Evolutionary conservation across 2,888 invertebrate genomes (phyloP).

Genomic region (Sclerodermus sp.): DNA sequence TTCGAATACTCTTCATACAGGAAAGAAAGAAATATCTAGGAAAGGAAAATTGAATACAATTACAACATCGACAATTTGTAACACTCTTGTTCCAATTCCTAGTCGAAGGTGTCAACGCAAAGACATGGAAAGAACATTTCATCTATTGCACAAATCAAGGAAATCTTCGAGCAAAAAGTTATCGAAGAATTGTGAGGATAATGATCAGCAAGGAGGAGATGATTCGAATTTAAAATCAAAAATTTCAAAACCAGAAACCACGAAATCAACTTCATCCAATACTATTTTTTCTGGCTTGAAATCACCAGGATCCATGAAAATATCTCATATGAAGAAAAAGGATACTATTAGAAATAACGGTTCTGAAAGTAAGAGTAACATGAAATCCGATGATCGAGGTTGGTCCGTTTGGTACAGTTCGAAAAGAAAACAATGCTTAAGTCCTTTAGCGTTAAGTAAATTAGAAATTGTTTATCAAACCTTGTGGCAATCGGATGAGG

Average conservation of each 20-base stretch:
- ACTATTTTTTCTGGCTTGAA: no score
- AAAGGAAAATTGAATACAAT: constrained; percentile 15
- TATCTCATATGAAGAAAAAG: constrained; percentile 23
- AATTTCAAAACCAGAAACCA: no score
- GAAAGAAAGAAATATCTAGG: constrained; percentile 28
- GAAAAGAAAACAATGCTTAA: constrained; percentile 39
- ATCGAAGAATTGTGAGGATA: constrained; percentile 2
- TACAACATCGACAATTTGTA: constrained; percentile 13
- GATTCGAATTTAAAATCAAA: no score
- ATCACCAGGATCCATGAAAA: constrained; percentile 6
- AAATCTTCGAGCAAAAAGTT: constrained; percentile 23
- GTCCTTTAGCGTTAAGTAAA: constrained; percentile 35
- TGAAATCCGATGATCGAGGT: constrained; percentile 38
- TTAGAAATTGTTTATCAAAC: constrained; percentile 42
- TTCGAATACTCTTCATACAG: constrained; percentile 8
- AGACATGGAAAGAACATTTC: neutral
- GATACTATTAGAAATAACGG: constrained; percentile 5
- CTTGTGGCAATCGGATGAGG: constrained; percentile 47
- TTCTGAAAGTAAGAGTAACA: constrained; percentile 27
- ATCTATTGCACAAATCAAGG: no score
- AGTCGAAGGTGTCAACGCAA: no score
- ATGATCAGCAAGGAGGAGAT: no score
- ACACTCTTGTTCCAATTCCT: no score
- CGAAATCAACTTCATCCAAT: no score
- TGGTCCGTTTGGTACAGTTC: constrained; percentile 49